Evolutionary conservation across 2,888 invertebrate species (phyloP), one percentile per base, ranked within the genome.

Genomic region (Charanyca ferruginea): DNA sequence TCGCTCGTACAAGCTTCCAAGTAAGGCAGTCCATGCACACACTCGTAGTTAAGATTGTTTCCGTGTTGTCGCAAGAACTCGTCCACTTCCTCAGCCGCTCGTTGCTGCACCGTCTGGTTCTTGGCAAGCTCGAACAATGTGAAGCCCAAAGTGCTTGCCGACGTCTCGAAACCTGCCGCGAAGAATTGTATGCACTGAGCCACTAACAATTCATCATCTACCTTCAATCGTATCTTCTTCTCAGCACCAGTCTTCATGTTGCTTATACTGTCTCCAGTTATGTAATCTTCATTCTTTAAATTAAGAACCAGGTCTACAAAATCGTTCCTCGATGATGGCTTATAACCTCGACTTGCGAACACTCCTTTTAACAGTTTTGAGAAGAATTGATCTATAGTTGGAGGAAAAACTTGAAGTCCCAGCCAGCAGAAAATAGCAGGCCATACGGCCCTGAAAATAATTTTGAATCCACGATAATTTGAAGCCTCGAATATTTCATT

Each of bases 151-250:
- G 89, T 89, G 0, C 84, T 83, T 0, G 93, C 79, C 1, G 92
- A 89, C 0, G 92, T 91, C 32, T 93, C 92, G 28, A 83, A 93
- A 2, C 93, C 93, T 13, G 91, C 93, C 0, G 69, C 87, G 22
- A 92, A 93, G 51, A 97, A 96, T 0, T 95, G 77, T 8, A 96
- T 88, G 0, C 96, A 93, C 58, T 96, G 96, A 0, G 96, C 93
- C 0, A 93, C 90, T 20, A 96, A 72, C 47, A 96, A 85, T 0
- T 95, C 88, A 18, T 95, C 81, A 1, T 90, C 89, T 0, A 96
- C 78, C 5, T 88, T 81, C 1, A 91, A 45, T 0, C 69, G 52
- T 20, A 84, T 58, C 22, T 79, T 87, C 7, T 86, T 81, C 0
- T 72, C 73, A 0, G 66, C 80, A 0, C 80, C 83, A 11, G 71